Conservation (phyloP, 2,797 vertebrate species). For the Anas bernieri region DNA sequence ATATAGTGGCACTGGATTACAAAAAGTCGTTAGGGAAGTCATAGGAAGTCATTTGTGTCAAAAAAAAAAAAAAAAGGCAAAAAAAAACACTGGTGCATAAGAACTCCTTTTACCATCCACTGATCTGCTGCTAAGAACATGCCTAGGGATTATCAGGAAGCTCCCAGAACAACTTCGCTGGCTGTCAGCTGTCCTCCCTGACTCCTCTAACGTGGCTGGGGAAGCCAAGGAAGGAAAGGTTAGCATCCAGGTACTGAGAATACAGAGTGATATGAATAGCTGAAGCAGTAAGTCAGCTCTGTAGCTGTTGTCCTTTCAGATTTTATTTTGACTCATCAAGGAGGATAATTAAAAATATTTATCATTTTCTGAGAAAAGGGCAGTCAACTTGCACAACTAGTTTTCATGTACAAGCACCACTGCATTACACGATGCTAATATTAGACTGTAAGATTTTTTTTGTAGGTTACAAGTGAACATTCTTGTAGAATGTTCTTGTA, state of each 20-base stretch:
- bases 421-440: not conserved
- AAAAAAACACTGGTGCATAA: not conserved
- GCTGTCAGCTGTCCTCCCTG: not conserved
- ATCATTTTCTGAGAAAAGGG: not conserved
- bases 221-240: not conserved
- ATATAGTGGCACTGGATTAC: not conserved
- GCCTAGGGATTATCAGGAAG: not conserved
- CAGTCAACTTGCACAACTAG: not conserved
- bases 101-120: not conserved
- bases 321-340: not conserved
- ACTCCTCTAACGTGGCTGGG: not conserved
- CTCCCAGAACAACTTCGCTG: not conserved
- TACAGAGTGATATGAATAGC: not conserved
- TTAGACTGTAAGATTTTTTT: not conserved
- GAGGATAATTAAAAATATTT: not conserved
- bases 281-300: not conserved
- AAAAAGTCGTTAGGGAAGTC: not conserved
- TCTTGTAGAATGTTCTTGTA: not conserved
- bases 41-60: not conserved
- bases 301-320: not conserved
- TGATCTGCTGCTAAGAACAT: not conserved
- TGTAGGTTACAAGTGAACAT: not conserved
- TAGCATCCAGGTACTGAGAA: not conserved
- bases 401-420: not conserved
- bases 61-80: too few relatives aligned